phyloP scores from a whole-genome alignment of 2,888 invertebrate species.

The Epinotia demarniana region DNA sequence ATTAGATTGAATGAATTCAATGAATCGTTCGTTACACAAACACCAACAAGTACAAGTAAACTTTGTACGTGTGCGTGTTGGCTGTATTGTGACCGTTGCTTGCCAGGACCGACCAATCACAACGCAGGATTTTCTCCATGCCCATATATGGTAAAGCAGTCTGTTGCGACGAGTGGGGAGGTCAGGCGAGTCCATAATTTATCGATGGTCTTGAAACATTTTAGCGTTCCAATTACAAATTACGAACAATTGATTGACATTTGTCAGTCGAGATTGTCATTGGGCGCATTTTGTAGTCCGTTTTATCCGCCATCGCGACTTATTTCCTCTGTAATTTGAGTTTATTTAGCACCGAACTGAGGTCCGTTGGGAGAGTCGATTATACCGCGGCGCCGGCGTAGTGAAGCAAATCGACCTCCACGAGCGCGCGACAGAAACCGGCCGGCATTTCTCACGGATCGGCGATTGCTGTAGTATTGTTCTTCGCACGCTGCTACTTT shows the following conservation, averaged over 20 bases:
- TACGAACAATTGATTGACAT: conserved; percentile 64
- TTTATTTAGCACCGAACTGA: conserved; percentile 64
- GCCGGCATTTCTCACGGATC: conserved; percentile 79
- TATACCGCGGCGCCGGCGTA: conserved; percentile 71
- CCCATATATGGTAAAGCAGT: conserved; percentile 93
- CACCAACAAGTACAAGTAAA: conserved; percentile 54
- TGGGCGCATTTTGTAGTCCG: conserved; percentile 59
- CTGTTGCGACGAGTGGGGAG: conserved; percentile 81
- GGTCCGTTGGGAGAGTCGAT: conserved; percentile 75
- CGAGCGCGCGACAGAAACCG: conserved; percentile 71
- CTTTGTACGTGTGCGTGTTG: conserved; percentile 60
- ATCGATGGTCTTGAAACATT: conserved; percentile 57
- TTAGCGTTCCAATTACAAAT: conserved; percentile 67
- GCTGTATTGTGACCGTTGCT: conserved; percentile 81
- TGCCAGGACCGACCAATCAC: conserved; percentile 86
- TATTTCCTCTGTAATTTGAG: conserved; percentile 60
- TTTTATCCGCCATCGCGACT: conserved; percentile 59
- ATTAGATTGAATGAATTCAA: conserved; percentile 55
- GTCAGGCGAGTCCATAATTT: conserved; percentile 78
- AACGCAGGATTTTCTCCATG: conserved; percentile 88
- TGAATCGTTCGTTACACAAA: conserved; percentile 65
- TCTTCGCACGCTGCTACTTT: conserved; percentile 57
- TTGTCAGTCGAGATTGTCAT: conserved; percentile 57
- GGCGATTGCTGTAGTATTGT: conserved; percentile 65
- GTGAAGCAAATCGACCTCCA: conserved; percentile 76